Percentiles rank a stretch among this genome's conserved stretches.
Conservation (phyloP, 2,113 vertebrate species). For the Alligator mississippiensis region DNA sequence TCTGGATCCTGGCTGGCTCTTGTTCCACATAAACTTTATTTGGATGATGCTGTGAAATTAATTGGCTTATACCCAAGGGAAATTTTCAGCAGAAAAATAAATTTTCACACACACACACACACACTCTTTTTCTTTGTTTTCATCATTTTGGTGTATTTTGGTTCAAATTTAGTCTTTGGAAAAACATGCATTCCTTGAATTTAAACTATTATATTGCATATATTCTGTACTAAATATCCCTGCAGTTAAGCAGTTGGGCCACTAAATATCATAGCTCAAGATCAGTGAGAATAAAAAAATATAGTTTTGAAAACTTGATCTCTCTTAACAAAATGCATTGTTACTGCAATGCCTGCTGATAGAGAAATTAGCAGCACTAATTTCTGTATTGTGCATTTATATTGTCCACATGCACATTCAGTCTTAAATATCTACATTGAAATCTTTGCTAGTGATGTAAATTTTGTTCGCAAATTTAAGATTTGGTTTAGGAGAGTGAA, state of each 20-base stretch:
- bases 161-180: not conserved
- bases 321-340: too few species aligned
- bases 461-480: not conserved
- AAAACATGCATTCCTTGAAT: not conserved
- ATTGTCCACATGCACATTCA: too few species aligned
- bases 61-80: not conserved
- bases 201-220: not conserved
- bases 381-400: not conserved
- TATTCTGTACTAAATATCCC: not conserved
- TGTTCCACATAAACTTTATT: not conserved
- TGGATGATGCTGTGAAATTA: not conserved
- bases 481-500: not conserved
- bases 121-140: too few species aligned
- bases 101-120: not conserved
- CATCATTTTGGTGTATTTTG: not conserved
- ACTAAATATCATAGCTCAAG: not conserved
- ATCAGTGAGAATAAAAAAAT: not conserved
- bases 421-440: too few species aligned
- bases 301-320: too few species aligned
- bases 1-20: not conserved
- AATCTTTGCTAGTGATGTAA: not conserved
- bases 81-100: not conserved
- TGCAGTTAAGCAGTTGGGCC: fast-evolving
- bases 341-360: not conserved
- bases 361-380: not conserved